Evolutionary conservation across 2,113 vertebrate species (phyloP).

Genomic region (Anser brachyrhynchus): DNA sequence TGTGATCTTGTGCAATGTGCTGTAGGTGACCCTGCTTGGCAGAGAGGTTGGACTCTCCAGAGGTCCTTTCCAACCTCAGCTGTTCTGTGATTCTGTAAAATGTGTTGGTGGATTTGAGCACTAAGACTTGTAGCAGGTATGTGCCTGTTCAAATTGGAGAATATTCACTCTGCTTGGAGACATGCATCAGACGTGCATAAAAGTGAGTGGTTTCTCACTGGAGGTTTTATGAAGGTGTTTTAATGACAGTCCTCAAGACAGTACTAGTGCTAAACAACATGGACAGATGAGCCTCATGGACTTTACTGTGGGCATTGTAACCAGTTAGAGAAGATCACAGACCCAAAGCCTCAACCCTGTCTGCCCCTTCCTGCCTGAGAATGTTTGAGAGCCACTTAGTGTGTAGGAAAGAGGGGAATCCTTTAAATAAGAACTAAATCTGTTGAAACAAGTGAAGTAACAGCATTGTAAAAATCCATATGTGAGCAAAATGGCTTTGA

Average conservation of each 20-base stretch:
- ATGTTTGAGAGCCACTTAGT: neutral
- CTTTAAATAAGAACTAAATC: neutral
- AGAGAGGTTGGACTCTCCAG: no score
- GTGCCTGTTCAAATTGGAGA: neutral
- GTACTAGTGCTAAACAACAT: neutral
- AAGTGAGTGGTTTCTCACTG: neutral
- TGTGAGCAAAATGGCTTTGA: neutral
- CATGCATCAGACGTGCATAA: neutral
- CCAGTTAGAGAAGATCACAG: neutral
- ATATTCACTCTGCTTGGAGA: neutral
- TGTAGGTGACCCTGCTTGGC: no score
- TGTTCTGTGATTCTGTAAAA: no score
- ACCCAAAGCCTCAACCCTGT: neutral
- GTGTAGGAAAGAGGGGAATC: neutral
- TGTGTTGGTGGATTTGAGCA: neutral
- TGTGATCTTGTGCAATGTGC: no score
- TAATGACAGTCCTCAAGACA: neutral
- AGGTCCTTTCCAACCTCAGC: no score
- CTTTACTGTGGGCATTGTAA: neutral
- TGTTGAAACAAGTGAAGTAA: neutral
- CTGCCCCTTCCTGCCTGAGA: neutral
- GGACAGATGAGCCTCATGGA: neutral
- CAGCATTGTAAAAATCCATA: neutral
- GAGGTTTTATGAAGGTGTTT: accelerated
- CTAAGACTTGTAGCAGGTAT: neutral